Conservation (phyloP, 2,888 invertebrate genomes). For the Himalopsyche tibetana region DNA sequence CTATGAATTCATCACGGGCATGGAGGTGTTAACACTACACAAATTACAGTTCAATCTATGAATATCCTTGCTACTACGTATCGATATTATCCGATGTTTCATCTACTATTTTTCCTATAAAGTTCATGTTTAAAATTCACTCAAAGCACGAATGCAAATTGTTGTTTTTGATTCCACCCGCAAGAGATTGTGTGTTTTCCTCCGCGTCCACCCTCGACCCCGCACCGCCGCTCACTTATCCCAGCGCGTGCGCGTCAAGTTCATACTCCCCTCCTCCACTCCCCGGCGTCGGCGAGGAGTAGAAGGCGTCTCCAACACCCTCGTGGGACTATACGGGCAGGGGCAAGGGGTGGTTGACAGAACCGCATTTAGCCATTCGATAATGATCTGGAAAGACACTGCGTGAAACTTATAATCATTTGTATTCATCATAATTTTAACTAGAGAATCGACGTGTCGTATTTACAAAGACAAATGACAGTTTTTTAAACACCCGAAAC, state of each 20-base stretch:
- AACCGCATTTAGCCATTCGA: background rate
- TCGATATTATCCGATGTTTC: no score
- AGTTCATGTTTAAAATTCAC: background rate
- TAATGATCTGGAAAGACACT: background rate
- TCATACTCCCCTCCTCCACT: background rate
- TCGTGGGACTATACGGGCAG: conserved; percentile 29
- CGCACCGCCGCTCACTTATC: conserved; percentile 58
- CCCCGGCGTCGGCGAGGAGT: conserved; percentile 27
- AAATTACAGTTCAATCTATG: no score
- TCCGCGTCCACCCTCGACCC: conserved; percentile 69
- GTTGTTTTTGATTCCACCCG: conserved; percentile 63
- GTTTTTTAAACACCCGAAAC: no score
- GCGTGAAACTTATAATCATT: no score
- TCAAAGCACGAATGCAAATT: conserved; percentile 46
- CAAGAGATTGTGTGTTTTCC: conserved; percentile 69
- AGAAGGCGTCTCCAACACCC: conserved; percentile 42
- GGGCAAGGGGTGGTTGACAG: conserved; percentile 33
- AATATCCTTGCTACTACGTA: no score
- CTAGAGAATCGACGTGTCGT: no score
- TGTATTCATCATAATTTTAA: no score
- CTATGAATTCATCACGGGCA: no score
- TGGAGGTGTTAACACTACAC: no score
- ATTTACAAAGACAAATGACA: no score
- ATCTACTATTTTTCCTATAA: no score
- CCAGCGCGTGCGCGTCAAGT: conserved; percentile 26